Conservation (phyloP, 53 echinoderm and acorn worm species). For the Henricia sp. region DNA sequence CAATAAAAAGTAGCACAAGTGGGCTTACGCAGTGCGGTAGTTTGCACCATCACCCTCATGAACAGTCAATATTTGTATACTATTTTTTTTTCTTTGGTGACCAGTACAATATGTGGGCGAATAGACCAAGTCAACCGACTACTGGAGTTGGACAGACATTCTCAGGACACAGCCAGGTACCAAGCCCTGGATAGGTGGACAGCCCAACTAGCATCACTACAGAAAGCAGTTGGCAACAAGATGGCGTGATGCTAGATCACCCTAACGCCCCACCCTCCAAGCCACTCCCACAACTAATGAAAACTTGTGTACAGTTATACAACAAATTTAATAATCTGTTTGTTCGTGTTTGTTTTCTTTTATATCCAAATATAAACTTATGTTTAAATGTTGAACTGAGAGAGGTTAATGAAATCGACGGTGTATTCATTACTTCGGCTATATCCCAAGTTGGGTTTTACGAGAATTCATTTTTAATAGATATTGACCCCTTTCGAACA, state of each 20-base stretch:
- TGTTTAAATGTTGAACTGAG: constrained; percentile 17
- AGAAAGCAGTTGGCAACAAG: constrained; percentile 98
- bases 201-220: constrained; percentile 92
- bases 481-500: too few species aligned
- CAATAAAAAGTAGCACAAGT: too few species aligned
- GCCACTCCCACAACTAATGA: background rate
- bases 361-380: constrained; percentile 4
- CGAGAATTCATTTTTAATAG: background rate
- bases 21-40: too few species aligned
- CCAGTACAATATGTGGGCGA: constrained; percentile 97
- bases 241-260: constrained; percentile 82
- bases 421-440: constrained; percentile 7
- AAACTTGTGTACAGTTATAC: constrained; percentile 11
- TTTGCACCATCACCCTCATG: too few species aligned
- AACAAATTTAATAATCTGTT: background rate
- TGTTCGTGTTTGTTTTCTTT: constrained; percentile 18
- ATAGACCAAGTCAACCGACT: constrained; percentile 99
- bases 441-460: background rate
- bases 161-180: constrained; percentile 91
- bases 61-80: background rate
- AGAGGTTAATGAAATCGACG: constrained; percentile 8
- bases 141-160: constrained; percentile 89
- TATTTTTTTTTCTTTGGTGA: background rate
- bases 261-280: background rate
- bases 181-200: constrained; percentile 96